These are phyloP conservation scores for Aphis craccivora DNA, from an alignment of 1,140 invertebrate species.

Conservation along the genomic window DNA sequence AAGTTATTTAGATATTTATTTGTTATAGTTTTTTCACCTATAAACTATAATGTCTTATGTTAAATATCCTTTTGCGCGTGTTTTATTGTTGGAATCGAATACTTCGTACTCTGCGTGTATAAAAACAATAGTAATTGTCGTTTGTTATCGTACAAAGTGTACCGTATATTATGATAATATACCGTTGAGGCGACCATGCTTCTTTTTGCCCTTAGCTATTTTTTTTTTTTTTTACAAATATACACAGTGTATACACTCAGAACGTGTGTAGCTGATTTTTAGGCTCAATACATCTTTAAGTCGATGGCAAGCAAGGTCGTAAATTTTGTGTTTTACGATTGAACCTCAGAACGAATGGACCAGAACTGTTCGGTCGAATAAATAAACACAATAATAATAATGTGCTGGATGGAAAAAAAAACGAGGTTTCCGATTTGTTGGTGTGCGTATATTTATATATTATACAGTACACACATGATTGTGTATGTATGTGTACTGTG, in stretches of 20 bases:
- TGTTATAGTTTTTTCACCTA: too few species aligned
- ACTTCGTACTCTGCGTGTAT: background rate
- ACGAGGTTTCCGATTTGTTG: slow-evolving; percentile 22
- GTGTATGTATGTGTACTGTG: background rate
- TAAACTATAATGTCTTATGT: too few species aligned
- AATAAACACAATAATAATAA: slow-evolving; percentile 52
- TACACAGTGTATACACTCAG: background rate
- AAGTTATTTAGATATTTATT: too few species aligned
- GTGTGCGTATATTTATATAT: background rate
- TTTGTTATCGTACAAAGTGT: background rate
- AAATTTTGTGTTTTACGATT: slow-evolving; percentile 46
- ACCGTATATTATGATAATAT: background rate
- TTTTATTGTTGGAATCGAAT: background rate
- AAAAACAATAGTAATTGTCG: background rate
- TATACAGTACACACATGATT: background rate
- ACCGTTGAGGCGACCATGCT: background rate
- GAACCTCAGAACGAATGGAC: slow-evolving; percentile 46
- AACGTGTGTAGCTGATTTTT: background rate
- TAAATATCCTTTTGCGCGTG: background rate
- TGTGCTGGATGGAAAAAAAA: background rate
- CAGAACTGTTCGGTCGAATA: slow-evolving; percentile 53
- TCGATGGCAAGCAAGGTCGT: background rate
- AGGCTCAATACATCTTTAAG: slow-evolving; percentile 20
- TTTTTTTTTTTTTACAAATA: background rate
- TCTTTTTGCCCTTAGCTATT: background rate